Evolutionary conservation across 2,113 vertebrate species (phyloP), one percentile per base, ranked within the genome.

Genomic region (Glaucidium brasilianum): DNA sequence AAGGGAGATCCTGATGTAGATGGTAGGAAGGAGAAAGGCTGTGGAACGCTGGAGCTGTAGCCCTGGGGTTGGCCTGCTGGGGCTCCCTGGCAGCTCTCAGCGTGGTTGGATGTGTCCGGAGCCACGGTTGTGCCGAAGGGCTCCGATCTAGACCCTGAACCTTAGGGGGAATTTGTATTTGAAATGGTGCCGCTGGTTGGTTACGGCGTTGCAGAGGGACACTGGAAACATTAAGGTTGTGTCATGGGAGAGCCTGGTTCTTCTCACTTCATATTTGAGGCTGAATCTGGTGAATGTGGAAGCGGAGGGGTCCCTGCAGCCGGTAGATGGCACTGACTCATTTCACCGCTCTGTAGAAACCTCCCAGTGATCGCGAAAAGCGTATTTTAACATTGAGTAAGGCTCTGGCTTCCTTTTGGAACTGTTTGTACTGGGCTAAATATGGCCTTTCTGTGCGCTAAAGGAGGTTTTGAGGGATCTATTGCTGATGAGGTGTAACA

Each of bases 241-340:
- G 27, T 7, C 6, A 0, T 3, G 25, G 60, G 49, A 67, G 59
- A 41, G 10, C 1, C 32, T 49, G 55, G 20, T 29, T 35, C 10
- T 68, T n/a, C 2, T 23, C 15, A 12, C 72, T 37, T 5, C 4
- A 4, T 2, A 1, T 15, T 10, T 37, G 32, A 37, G 72, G 39
- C 32, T 1, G 29, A 20, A 56, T 8, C 5, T 1, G 1, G 12
- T 14, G 68, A 34, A 2, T 15, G 41, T 22, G 64, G 88, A 41
- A 59, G 43, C 2, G 1, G 29, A 6, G 0, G 14, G 39, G 50
- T 34, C 9, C 21, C 49, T 4, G 8, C n/a, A 67, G 92, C 91
- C 98, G 30, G 92, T 53, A 98, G 98, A 47, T 94, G 98, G 95
- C 97, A 97, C 97, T 86, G 94, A 86, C 20, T 92, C 74, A n/a